Percentiles rank a stretch among this genome's conserved stretches.
Evolutionary conservation across 2,797 vertebrate genomes (phyloP).

Genomic region (Crotalus adamanteus): DNA sequence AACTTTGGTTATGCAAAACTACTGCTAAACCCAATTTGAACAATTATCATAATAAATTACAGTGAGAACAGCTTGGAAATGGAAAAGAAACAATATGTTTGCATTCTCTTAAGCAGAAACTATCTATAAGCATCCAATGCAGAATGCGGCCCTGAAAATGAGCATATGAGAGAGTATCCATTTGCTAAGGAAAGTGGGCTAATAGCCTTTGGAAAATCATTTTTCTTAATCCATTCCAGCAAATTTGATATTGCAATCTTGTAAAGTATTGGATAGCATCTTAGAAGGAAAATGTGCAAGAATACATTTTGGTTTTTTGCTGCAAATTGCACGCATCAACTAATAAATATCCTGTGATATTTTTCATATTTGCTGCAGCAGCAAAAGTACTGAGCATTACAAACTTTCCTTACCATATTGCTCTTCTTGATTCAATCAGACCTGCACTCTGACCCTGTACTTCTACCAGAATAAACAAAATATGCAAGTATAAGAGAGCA

Average conservation of each 20-base stretch:
- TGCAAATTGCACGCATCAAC: background rate
- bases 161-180: background rate
- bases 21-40: background rate
- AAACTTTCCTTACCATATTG: background rate
- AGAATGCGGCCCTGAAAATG: background rate
- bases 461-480: background rate
- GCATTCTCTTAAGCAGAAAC: background rate
- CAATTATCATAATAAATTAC: background rate
- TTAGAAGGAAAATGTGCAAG: background rate
- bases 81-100: background rate
- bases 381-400: background rate
- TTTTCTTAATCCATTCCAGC: background rate
- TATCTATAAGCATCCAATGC: background rate
- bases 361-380: background rate
- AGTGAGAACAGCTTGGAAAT: background rate
- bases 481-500: background rate
- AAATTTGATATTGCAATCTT: background rate
- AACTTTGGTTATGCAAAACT: background rate
- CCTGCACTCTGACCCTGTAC: background rate
- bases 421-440: background rate
- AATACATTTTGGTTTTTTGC: background rate
- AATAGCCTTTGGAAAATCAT: background rate
- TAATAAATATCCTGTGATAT: background rate
- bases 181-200: background rate
- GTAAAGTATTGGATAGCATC: background rate